Percentiles rank a stretch among this genome's conserved stretches.
These are phyloP conservation scores for Orycteropus afer DNA, from an alignment of 2,113 vertebrate genomes.

Conservation along the genomic window DNA sequence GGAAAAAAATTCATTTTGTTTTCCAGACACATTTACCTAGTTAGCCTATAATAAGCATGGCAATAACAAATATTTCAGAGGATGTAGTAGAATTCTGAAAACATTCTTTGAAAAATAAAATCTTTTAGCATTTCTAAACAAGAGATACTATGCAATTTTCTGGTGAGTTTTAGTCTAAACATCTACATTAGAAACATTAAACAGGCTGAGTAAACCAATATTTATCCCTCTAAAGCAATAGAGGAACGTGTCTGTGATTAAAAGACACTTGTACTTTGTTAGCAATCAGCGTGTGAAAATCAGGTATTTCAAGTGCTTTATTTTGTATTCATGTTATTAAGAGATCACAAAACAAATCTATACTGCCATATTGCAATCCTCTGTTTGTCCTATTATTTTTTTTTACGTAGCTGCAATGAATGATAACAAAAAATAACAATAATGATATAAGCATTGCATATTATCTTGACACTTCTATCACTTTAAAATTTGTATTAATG, in stretches of 20 bases:
- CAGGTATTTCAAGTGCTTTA: neutral
- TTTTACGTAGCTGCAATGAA: neutral
- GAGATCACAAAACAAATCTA: neutral
- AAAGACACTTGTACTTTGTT: neutral
- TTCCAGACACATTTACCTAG: neutral
- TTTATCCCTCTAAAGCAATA: neutral
- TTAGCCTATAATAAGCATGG: neutral
- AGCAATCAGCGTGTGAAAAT: neutral
- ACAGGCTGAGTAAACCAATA: neutral
- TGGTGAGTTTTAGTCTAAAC: neutral
- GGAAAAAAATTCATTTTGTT: neutral
- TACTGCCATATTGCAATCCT: neutral
- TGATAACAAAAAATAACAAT: neutral
- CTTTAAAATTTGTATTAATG: neutral
- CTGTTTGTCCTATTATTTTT: neutral
- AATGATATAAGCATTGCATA: neutral
- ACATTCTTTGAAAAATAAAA: neutral
- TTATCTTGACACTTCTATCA: neutral
- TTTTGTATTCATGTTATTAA: neutral
- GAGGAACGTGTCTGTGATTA: neutral
- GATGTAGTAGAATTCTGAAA: neutral
- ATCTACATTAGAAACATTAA: neutral
- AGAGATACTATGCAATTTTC: neutral
- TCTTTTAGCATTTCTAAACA: neutral
- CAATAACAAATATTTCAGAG: neutral